These are phyloP conservation scores for Paraplagusia blochii DNA, from an alignment of 2,113 vertebrate species.

Conservation along the genomic window DNA sequence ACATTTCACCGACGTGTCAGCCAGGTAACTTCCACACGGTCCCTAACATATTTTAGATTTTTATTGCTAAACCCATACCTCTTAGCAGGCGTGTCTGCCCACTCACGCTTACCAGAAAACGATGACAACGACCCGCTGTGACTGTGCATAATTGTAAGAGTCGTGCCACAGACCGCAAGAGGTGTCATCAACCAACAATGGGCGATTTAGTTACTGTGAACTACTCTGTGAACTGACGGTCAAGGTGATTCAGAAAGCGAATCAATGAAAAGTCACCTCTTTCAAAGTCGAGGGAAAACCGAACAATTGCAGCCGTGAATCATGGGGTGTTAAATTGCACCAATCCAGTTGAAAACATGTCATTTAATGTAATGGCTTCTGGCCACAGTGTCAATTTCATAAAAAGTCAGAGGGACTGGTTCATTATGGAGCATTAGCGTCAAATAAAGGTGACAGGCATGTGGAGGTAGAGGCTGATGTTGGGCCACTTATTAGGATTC, in stretches of 20 bases:
- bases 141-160: not conserved
- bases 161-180: constrained; percentile 31
- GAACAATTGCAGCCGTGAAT: constrained; percentile 48
- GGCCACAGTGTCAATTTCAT: constrained; percentile 47
- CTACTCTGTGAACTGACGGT: constrained; percentile 17
- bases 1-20: constrained; percentile 91
- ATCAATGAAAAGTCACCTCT: constrained; percentile 30
- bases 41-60: not conserved
- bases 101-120: constrained; percentile 12
- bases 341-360: constrained; percentile 52
- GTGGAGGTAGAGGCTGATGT: not conserved
- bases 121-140: constrained; percentile 28
- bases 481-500: too few species aligned
- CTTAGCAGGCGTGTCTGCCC: not conserved
- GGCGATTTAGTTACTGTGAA: constrained; percentile 28
- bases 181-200: constrained; percentile 15
- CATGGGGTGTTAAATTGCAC: constrained; percentile 53
- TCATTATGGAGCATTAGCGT: constrained; percentile 11
- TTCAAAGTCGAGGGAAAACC: constrained; percentile 33
- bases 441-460: constrained; percentile 27
- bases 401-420: not conserved
- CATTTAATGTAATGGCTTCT: constrained; percentile 34
- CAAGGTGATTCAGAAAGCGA: constrained; percentile 57
- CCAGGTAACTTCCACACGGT: constrained; percentile 79
- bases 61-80: too few species aligned